Evolutionary conservation across 2,113 vertebrate species (phyloP).

Genomic region (Alethe diademata): DNA sequence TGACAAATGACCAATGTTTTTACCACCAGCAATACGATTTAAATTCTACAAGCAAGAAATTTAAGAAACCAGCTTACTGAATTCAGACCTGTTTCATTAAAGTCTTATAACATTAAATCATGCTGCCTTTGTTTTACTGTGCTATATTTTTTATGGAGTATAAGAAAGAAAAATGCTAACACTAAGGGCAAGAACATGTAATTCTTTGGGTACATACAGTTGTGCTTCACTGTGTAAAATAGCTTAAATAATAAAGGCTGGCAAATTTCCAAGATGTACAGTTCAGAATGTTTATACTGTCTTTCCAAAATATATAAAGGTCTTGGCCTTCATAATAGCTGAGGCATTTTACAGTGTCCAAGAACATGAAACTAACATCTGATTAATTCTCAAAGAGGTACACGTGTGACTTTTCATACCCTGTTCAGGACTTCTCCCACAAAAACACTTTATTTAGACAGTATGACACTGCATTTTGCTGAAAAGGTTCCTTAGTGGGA

Average conservation of each 20-base stretch:
- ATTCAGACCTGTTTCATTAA: neutral
- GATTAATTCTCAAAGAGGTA: neutral
- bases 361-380: neutral
- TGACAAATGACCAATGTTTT: neutral
- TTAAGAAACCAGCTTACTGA: neutral
- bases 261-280: accelerated
- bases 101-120: neutral
- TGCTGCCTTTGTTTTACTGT: neutral
- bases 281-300: neutral
- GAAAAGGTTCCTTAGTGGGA: neutral
- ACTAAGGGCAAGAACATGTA: neutral
- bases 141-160: neutral
- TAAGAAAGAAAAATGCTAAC: neutral
- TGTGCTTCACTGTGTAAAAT: neutral
- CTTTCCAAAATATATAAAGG: neutral
- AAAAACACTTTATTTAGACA: neutral
- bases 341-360: neutral
- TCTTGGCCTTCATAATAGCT: neutral
- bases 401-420: accelerated
- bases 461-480: neutral
- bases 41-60: neutral
- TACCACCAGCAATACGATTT: neutral
- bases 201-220: neutral
- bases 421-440: neutral
- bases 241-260: neutral